Evolutionary conservation across 2,113 vertebrate genomes (phyloP).

Genomic region (Cyprinodon variegatus): DNA sequence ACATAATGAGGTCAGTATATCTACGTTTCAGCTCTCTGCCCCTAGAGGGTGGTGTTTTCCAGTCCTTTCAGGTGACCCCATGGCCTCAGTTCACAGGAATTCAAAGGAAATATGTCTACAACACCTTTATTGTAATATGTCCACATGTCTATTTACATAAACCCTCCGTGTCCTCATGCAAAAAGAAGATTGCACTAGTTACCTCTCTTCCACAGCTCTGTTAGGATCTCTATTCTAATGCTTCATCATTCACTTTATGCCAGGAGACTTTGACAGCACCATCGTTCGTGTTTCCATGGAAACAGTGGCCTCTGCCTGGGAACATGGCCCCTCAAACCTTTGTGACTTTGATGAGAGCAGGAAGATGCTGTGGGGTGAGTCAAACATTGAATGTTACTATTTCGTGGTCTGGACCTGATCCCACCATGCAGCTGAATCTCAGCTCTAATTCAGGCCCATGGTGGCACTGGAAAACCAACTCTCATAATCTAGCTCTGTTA

Average conservation of each 20-base stretch:
- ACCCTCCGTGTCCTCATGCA: neutral
- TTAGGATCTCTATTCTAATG: neutral
- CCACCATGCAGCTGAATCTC: neutral
- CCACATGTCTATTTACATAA: too few relatives aligned
- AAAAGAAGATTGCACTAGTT: neutral
- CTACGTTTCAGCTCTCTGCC: too few relatives aligned
- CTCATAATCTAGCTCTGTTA: too few relatives aligned
- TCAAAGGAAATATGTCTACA: too few relatives aligned
- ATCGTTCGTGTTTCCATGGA: slow-evolving; percentile 90
- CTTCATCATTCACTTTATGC: slow-evolving; percentile 16
- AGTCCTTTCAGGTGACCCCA: too few relatives aligned
- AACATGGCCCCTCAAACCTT: slow-evolving; percentile 80
- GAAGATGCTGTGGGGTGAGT: slow-evolving; percentile 75
- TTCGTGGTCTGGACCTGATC: neutral
- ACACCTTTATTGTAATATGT: too few relatives aligned
- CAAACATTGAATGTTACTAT: neutral
- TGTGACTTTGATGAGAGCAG: slow-evolving; percentile 71
- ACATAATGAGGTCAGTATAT: neutral
- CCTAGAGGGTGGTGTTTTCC: too few relatives aligned
- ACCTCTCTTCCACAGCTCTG: neutral
- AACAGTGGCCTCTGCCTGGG: slow-evolving; percentile 86
- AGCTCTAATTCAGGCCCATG: too few relatives aligned
- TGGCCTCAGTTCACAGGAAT: too few relatives aligned
- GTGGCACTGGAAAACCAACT: too few relatives aligned
- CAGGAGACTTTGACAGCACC: slow-evolving; percentile 71